These are phyloP conservation scores for Pseudomugil tenellus DNA, from an alignment of 2,797 vertebrate species.

Conservation along the genomic window DNA sequence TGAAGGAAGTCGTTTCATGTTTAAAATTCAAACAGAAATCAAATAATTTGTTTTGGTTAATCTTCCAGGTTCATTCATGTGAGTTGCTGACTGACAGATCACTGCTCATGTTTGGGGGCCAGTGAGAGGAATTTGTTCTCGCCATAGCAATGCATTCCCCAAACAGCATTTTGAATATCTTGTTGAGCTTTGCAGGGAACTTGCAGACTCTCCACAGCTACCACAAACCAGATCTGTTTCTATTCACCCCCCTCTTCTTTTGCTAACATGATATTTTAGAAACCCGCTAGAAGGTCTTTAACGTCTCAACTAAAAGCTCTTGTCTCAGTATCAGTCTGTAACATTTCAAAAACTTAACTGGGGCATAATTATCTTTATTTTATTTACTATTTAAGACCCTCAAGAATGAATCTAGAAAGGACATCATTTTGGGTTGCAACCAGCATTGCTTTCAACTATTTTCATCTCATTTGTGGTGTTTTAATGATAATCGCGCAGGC, in stretches of 20 bases:
- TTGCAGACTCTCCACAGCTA: neutral
- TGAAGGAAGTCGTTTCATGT: neutral
- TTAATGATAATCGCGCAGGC: neutral
- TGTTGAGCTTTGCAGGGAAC: constrained; percentile 1
- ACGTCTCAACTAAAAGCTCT: neutral
- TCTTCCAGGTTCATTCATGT: neutral
- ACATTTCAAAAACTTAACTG: neutral
- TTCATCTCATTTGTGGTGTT: constrained; percentile 4
- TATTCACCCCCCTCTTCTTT: neutral
- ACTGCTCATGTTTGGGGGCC: no score
- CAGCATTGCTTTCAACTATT: neutral
- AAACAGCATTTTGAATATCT: constrained; percentile 2
- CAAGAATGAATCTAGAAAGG: neutral
- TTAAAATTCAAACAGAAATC: neutral
- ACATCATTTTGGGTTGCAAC: neutral
- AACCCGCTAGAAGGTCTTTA: neutral
- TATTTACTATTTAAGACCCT: neutral
- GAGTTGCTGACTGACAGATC: neutral
- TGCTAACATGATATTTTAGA: neutral
- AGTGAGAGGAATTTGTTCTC: no score
- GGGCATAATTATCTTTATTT: neutral
- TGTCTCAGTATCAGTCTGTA: neutral
- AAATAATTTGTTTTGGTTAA: neutral
- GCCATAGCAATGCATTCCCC: constrained; percentile 1
- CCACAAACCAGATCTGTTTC: constrained; percentile 1